Percentiles rank a stretch among this genome's conserved stretches.
phyloP scores from a whole-genome alignment of 2,797 vertebrate genomes.

The Malurus leucopterus region DNA sequence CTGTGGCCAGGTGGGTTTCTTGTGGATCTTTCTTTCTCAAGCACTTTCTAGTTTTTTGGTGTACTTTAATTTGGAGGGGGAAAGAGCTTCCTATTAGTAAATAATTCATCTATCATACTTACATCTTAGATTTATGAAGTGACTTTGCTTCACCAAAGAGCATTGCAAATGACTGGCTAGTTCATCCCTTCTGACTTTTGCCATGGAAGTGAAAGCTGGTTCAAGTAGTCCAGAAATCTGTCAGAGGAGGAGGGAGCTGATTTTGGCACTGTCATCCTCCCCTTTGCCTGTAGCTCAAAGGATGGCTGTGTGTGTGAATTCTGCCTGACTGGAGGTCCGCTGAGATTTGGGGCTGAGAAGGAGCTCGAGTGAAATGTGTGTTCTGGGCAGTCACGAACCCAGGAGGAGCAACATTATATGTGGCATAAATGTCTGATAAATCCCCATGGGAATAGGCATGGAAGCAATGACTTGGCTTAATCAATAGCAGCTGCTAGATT shows the following conservation, averaged over 20 bases:
- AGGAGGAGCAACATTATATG: constrained; percentile 37
- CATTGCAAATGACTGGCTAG: constrained; percentile 24
- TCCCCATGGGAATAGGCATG: neutral
- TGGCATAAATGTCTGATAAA: constrained; percentile 35
- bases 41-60: neutral
- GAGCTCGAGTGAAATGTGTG: constrained; percentile 24
- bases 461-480: constrained; percentile 47
- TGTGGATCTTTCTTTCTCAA: neutral
- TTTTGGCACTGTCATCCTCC: neutral
- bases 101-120: constrained; percentile 28
- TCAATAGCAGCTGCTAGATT: constrained; percentile 48
- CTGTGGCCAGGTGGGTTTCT: neutral
- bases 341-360: constrained; percentile 15
- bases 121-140: constrained; percentile 14
- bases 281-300: neutral
- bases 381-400: constrained; percentile 10
- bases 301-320: neutral
- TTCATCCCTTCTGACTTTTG: constrained; percentile 22
- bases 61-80: neutral
- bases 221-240: constrained; percentile 4
- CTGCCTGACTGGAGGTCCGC: neutral
- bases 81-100: constrained; percentile 14
- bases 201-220: neutral
- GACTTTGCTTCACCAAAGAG: constrained; percentile 8
- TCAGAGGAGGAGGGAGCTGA: neutral